Percentiles rank a stretch among this genome's conserved stretches.
Evolutionary conservation across 2,797 vertebrate species (phyloP).

Genomic region (Rhyacichthys aspro): DNA sequence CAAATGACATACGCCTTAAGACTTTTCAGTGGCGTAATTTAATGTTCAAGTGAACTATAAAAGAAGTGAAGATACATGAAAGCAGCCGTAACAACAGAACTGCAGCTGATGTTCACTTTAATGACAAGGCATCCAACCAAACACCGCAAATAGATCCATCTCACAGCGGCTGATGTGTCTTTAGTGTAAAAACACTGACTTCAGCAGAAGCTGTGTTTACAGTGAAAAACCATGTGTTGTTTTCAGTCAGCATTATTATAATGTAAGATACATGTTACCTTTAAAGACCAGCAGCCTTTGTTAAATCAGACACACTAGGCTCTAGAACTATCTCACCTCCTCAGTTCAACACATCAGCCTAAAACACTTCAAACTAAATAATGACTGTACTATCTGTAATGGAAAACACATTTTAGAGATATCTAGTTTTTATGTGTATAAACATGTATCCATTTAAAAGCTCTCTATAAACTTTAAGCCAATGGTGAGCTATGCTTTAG

Average conservation of each 20-base stretch:
- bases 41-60: constrained; percentile 36
- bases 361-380: no score
- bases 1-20: constrained; percentile 26
- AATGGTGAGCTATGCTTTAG: no score
- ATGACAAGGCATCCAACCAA: constrained; percentile 75
- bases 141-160: constrained; percentile 44
- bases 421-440: no score
- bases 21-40: constrained; percentile 29
- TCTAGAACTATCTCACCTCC: background rate
- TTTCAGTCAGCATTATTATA: background rate
- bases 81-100: constrained; percentile 61
- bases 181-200: background rate
- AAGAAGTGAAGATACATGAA: constrained; percentile 60
- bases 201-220: constrained; percentile 14
- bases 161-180: background rate
- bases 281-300: constrained; percentile 20
- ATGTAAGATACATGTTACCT: background rate
- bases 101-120: constrained; percentile 48
- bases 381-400: no score
- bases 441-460: no score
- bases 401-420: no score
- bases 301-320: constrained; percentile 24
- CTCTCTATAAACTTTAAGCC: no score
- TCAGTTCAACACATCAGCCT: no score
- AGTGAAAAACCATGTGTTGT: constrained; percentile 9